Evolutionary conservation across 2,888 invertebrate species (phyloP).

Genomic region (Autographa pulchrina): DNA sequence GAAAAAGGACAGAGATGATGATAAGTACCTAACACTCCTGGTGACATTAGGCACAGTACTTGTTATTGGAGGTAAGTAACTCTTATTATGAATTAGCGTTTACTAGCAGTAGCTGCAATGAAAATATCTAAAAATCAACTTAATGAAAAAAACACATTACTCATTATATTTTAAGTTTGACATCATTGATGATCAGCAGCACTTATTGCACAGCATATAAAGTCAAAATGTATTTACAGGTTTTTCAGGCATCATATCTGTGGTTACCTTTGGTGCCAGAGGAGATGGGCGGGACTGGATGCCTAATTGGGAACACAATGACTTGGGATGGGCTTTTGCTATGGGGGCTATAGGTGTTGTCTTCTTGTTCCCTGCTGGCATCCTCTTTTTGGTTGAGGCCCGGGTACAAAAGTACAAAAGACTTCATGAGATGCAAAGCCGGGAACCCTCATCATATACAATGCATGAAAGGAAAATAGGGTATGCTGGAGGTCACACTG

Average conservation of each 20-base stretch:
- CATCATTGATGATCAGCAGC: background rate
- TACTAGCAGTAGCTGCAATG: background rate
- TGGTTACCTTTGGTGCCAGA: slow-evolving; percentile 96
- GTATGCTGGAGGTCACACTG: slow-evolving; percentile 91
- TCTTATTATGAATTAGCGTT: background rate
- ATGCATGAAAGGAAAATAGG: slow-evolving; percentile 91
- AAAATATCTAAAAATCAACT: background rate
- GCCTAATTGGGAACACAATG: slow-evolving; percentile 98
- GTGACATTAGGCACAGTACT: slow-evolving; percentile 93
- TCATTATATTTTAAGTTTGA: no score
- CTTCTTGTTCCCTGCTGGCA: slow-evolving; percentile 93
- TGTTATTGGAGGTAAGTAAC: slow-evolving; percentile 90
- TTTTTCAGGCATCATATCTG: slow-evolving; percentile 94
- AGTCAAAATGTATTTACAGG: slow-evolving; percentile 84
- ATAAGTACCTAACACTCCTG: slow-evolving; percentile 93
- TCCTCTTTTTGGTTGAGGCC: slow-evolving; percentile 95
- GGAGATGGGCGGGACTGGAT: slow-evolving; percentile 98
- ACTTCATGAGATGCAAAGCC: slow-evolving; percentile 92
- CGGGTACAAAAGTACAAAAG: slow-evolving; percentile 93
- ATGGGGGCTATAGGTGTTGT: slow-evolving; percentile 95
- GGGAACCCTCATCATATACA: slow-evolving; percentile 91
- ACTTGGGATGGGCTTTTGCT: slow-evolving; percentile 98
- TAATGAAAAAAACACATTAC: no score
- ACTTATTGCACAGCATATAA: background rate
- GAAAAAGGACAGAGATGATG: slow-evolving; percentile 93